These are phyloP conservation scores for Pogonognathellus flavescens DNA, from an alignment of 1,140 invertebrate genomes.

Conservation along the genomic window DNA sequence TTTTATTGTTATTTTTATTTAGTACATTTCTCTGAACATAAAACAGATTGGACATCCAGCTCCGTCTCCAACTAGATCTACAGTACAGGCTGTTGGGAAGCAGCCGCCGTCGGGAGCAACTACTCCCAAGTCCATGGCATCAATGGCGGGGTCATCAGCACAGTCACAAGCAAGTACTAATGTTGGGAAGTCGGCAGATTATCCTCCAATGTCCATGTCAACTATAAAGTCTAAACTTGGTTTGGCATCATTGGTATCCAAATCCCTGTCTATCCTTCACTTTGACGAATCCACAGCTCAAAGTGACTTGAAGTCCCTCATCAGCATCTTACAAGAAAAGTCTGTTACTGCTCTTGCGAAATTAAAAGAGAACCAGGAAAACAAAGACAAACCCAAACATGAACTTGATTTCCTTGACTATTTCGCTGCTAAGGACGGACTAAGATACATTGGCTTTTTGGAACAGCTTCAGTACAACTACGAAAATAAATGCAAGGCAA, in stretches of 20 bases:
- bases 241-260: not conserved
- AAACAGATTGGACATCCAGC: no score
- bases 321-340: not conserved
- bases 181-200: not conserved
- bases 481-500: conserved; percentile 21
- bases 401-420: not conserved
- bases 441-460: conserved; percentile 6
- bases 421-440: conserved; percentile 1
- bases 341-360: not conserved
- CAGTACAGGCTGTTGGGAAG: no score
- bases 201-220: not conserved
- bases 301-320: not conserved
- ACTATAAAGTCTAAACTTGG: not conserved
- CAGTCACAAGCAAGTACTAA: not conserved
- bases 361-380: not conserved
- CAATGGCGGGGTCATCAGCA: no score
- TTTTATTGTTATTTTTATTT: no score
- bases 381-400: not conserved
- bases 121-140: no score
- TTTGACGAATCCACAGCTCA: not conserved
- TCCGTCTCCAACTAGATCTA: no score
- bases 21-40: no score
- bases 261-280: not conserved
- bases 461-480: conserved; percentile 34
- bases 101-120: no score